Conservation (phyloP, 2,113 vertebrate genomes). For the Muscicapa adusta region DNA sequence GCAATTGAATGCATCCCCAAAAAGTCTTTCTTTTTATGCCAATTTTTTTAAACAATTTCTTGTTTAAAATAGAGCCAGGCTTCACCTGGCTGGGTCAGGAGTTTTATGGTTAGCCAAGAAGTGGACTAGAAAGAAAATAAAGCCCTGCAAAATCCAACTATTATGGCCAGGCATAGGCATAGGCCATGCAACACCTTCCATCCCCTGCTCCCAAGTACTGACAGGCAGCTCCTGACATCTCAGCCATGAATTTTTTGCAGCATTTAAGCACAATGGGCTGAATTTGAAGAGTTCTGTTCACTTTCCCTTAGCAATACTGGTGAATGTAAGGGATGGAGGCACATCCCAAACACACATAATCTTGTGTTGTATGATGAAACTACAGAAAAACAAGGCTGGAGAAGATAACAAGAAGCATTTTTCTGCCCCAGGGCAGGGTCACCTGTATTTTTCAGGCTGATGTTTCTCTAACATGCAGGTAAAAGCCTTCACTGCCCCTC, state of each 20-base stretch:
- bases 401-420: background rate
- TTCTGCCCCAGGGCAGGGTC: background rate
- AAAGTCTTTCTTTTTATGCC: background rate
- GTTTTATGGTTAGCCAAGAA: background rate
- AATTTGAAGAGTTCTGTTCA: background rate
- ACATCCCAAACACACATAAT: background rate
- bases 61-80: conserved; percentile 19
- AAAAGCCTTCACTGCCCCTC: background rate
- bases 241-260: background rate
- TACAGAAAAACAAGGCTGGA: background rate
- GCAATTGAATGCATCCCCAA: background rate
- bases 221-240: background rate
- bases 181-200: background rate
- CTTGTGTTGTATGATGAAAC: background rate
- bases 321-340: background rate
- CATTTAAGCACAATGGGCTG: background rate
- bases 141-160: background rate
- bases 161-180: accelerated
- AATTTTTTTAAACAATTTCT: background rate
- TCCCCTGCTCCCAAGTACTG: background rate
- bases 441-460: background rate
- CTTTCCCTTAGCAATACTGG: background rate
- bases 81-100: background rate
- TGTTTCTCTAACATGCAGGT: background rate
- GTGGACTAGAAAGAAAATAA: background rate